Evolutionary conservation across 1,140 invertebrate genomes (phyloP).

Genomic region (Bombus superbus): DNA sequence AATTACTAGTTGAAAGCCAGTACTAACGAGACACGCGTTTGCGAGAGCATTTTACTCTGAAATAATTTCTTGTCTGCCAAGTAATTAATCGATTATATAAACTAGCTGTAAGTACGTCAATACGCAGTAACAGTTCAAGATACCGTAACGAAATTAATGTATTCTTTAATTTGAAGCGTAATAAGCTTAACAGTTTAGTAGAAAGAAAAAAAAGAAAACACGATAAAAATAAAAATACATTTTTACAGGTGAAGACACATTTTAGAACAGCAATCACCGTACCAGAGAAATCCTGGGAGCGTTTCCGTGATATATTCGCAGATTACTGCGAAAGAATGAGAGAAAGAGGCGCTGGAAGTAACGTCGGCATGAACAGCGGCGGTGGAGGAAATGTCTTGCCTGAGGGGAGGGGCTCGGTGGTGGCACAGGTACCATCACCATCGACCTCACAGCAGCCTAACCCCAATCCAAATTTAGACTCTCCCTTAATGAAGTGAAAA

Average conservation of each 20-base stretch:
- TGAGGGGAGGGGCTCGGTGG: conserved; percentile 76
- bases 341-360: conserved; percentile 82
- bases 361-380: conserved; percentile 71
- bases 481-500: conserved; percentile 82
- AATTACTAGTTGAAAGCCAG: not conserved
- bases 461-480: conserved; percentile 82
- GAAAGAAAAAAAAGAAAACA: too few relatives aligned
- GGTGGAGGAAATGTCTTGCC: conserved; percentile 71
- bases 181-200: not conserved
- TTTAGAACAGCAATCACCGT: conserved; percentile 99
- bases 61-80: not conserved
- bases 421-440: conserved; percentile 80
- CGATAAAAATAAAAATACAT: conserved; percentile 2
- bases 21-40: not conserved
- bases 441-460: conserved; percentile 81
- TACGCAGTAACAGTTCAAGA: not conserved
- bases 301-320: conserved; percentile 97
- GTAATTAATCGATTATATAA: not conserved
- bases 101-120: not conserved
- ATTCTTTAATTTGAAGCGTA: not conserved
- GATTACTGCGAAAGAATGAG: conserved; percentile 98
- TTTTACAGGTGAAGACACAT: conserved; percentile 95
- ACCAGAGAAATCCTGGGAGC: conserved; percentile 98
- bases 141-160: not conserved
- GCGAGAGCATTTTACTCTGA: not conserved